Base-by-base conservation (phyloP, 2,113 vertebrate species). In the Hemichromis elongatus region DNA sequence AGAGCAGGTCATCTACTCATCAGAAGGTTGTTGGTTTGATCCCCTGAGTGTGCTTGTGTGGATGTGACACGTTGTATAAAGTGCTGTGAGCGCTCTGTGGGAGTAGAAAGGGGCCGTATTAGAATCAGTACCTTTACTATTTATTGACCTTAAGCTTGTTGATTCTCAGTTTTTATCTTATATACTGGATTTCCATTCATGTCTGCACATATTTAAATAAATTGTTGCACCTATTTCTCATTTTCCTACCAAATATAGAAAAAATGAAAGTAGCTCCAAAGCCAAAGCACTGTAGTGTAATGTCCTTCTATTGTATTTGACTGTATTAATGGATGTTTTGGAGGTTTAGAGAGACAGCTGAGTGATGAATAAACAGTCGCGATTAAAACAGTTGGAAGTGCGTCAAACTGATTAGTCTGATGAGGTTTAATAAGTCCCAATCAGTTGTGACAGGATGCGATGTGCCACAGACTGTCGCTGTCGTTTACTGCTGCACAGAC, bases 361-460 rank as follows among this genome's bases (percentile, higher is more conserved):
- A 37, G 59, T 10, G 12, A 63, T 37, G 59, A 63, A 37, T 21
- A 63, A 63, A 35, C 21, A 13, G 54, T 56, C 24, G 14, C 14
- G 21, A 26, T 56, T 56, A 56, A 56, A 56, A 26, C 54, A 56
- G 21, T 1, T 26, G 54, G 30, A 3, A 2, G 18, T 35, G 30
- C 9, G 5, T n/a, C 59, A 63, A 4, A 35, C 59, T 5, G 59
- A n/a, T 63, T 30, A 9, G 59, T 63, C 30, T 63, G 59, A 63
- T 63, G n/a, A 63, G 33, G 37, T 63, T 63, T 13, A 37, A 63
- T 37, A 63, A 63, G 59, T 63, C 59, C 37, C 30, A 63, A 37
- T 5, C 59, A 21, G 59, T 18, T 37, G 5, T 37, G 30, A 63
- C 59, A 63, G 59, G 59, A 63, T 37, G 54, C 13, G 54, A 56